These are phyloP conservation scores for Natator depressus DNA, from an alignment of 2,113 vertebrate genomes.

Conservation along the genomic window DNA sequence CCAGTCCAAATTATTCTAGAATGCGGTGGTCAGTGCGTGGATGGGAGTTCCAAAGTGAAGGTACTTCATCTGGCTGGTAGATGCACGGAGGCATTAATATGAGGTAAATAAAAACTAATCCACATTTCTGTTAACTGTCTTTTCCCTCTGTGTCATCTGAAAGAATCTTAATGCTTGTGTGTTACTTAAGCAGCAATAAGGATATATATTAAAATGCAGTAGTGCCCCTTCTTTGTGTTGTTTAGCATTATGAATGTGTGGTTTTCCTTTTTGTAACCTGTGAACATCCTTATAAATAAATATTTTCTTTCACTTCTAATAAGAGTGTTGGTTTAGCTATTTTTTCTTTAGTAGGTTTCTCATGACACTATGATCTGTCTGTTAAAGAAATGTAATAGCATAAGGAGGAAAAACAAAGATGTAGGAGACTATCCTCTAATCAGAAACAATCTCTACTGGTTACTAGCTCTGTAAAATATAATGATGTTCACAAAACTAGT, in stretches of 20 bases:
- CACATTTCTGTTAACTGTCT: not conserved
- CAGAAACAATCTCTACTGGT: not conserved
- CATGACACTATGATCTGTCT: not conserved
- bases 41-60: not conserved
- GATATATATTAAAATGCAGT: not conserved
- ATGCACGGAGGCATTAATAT: not conserved
- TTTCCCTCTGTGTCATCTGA: not conserved
- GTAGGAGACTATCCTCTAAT: not conserved
- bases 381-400: not conserved
- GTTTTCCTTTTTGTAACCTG: not conserved
- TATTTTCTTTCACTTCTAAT: not conserved
- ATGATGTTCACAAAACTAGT: not conserved
- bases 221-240: not conserved
- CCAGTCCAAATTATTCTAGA: not conserved
- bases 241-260: not conserved
- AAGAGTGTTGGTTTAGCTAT: not conserved
- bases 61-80: not conserved
- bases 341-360: not conserved
- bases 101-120: not conserved
- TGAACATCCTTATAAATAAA: not conserved
- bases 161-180: not conserved
- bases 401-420: not conserved
- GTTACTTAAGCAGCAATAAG: not conserved
- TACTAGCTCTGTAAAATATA: not conserved
- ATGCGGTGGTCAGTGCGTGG: not conserved